phyloP scores from a whole-genome alignment of 1,140 invertebrate species.

The Zophobas atratus region DNA sequence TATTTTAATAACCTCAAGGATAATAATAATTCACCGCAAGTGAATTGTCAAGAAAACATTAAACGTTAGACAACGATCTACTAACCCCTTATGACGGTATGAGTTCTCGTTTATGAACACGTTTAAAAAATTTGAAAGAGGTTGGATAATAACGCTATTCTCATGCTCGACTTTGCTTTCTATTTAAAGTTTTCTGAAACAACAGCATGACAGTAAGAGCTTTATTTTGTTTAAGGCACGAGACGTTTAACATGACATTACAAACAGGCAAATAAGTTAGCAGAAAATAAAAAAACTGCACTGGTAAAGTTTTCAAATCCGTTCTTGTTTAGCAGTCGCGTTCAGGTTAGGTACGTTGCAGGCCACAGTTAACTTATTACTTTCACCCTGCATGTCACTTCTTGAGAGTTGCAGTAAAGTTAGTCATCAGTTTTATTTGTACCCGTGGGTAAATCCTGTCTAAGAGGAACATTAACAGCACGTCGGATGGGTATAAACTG shows the following conservation, averaged over 20 bases:
- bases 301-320: neutral
- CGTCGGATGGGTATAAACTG: constrained; percentile 36
- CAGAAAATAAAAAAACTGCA: too few species aligned
- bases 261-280: constrained; percentile 18
- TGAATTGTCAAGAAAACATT: too few species aligned
- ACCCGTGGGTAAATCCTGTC: constrained; percentile 42
- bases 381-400: constrained; percentile 19
- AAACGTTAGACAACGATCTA: too few species aligned
- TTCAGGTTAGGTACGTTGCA: neutral
- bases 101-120: too few species aligned
- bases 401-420: constrained; percentile 18
- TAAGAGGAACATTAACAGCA: constrained; percentile 38
- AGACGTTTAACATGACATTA: constrained; percentile 31
- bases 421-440: constrained; percentile 42
- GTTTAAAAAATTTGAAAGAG: too few species aligned
- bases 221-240: constrained; percentile 25
- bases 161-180: too few species aligned
- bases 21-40: too few species aligned
- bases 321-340: neutral
- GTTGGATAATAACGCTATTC: too few species aligned
- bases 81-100: too few species aligned
- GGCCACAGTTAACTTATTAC: constrained; percentile 15
- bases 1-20: too few species aligned
- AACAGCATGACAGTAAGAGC: neutral
- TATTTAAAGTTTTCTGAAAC: too few species aligned